Percentiles rank a stretch among this genome's conserved stretches.
Evolutionary conservation across 2,113 vertebrate species (phyloP).

Genomic region (Bombycilla garrulus): DNA sequence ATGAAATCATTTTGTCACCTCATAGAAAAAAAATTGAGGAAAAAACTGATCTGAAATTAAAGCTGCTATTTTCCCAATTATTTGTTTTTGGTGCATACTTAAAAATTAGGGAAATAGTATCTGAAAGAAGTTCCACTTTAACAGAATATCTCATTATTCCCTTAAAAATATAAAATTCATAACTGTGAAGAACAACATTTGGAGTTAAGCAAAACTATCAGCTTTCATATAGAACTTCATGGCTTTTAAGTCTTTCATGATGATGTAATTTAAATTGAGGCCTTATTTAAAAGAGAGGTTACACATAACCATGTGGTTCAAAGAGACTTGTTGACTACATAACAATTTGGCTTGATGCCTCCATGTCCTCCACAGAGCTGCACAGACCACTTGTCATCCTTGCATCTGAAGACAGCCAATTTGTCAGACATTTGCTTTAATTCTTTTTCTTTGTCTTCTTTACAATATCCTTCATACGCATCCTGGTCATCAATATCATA

Average conservation of each 20-base stretch:
- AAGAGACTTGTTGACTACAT: slow-evolving; percentile 63
- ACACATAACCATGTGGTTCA: slow-evolving; percentile 54
- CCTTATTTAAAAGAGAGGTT: slow-evolving; percentile 46
- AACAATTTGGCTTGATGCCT: slow-evolving; percentile 72
- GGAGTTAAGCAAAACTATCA: background rate
- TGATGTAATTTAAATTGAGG: slow-evolving; percentile 57
- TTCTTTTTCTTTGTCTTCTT: slow-evolving; percentile 66
- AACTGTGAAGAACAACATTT: background rate
- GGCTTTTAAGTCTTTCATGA: slow-evolving; percentile 22
- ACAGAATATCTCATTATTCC: background rate
- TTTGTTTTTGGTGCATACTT: background rate
- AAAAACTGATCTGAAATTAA: background rate
- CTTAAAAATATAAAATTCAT: background rate
- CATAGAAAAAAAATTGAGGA: background rate
- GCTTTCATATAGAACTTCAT: slow-evolving; percentile 21
- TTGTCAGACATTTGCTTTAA: slow-evolving; percentile 76
- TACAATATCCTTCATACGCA: slow-evolving; percentile 62
- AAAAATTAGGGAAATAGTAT: background rate
- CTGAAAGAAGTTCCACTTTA: background rate
- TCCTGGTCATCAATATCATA: slow-evolving; percentile 83
- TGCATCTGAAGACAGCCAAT: slow-evolving; percentile 71
- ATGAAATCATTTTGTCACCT: background rate
- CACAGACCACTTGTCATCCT: slow-evolving; percentile 57
- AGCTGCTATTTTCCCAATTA: background rate
- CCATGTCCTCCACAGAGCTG: slow-evolving; percentile 56